A percentile compares a stretch with the other conserved stretches of the same genome.
Conservation (phyloP, 2,797 vertebrate genomes). For the Pristis pectinata region DNA sequence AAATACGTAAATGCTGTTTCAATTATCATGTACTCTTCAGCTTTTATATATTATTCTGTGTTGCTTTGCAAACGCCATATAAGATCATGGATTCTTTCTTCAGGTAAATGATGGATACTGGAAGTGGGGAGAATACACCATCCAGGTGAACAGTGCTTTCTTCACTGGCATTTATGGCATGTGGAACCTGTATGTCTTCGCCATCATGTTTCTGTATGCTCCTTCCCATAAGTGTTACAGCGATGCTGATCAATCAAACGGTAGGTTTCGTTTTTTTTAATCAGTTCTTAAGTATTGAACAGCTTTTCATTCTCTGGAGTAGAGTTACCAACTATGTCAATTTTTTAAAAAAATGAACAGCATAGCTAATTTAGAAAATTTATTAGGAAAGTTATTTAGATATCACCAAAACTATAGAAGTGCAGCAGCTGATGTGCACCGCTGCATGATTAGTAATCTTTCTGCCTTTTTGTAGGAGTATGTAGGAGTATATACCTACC, state of each 20-base stretch:
- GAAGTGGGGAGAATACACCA: slow-evolving; percentile 83
- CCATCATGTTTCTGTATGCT: slow-evolving; percentile 94
- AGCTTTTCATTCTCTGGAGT: neutral
- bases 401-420: neutral
- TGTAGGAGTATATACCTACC: neutral
- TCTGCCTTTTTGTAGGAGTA: neutral
- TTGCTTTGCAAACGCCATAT: neutral
- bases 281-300: neutral
- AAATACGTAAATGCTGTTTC: neutral
- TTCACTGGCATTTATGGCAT: slow-evolving; percentile 97
- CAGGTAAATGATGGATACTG: slow-evolving; percentile 93
- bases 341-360: too few relatives aligned
- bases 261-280: slow-evolving; percentile 49
- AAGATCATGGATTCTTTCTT: neutral
- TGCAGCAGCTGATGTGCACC: neutral
- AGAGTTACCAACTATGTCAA: too few relatives aligned
- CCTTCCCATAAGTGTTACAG: slow-evolving; percentile 94
- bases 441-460: neutral
- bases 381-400: too few relatives aligned
- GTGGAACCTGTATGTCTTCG: slow-evolving; percentile 98
- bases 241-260: slow-evolving; percentile 74
- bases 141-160: slow-evolving; percentile 91
- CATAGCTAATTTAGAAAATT: neutral
- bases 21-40: neutral
- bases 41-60: neutral